Percentiles rank a stretch among this genome's conserved stretches.
Evolutionary conservation across 2,113 vertebrate species (phyloP).

Genomic region (Gorsachius goisagi): DNA sequence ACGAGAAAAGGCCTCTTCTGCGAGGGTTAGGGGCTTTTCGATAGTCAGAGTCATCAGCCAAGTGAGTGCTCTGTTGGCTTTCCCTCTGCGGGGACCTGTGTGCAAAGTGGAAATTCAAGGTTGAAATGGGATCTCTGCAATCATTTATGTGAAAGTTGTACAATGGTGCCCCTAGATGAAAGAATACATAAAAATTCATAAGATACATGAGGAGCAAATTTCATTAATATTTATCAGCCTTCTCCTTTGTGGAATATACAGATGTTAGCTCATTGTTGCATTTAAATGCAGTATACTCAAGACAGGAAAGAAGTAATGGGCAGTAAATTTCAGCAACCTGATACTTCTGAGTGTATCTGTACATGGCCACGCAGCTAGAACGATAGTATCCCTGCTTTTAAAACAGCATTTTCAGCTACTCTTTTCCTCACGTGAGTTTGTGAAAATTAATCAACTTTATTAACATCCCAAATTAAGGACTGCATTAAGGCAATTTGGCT

Average conservation of each 20-base stretch:
- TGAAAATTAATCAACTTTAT: not conserved
- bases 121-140: constrained; percentile 58
- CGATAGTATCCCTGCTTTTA: not conserved
- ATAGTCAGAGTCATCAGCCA: not conserved
- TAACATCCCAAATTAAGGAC: not conserved
- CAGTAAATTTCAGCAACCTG: constrained; percentile 46
- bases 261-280: constrained; percentile 65
- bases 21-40: not conserved
- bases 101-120: constrained; percentile 50
- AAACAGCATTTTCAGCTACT: not conserved
- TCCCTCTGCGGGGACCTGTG: not conserved
- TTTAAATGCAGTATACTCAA: constrained; percentile 59
- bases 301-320: constrained; percentile 47
- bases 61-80: constrained; percentile 18
- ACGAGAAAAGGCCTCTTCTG: not conserved
- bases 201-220: constrained; percentile 56
- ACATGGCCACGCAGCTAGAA: not conserved
- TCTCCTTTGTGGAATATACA: constrained; percentile 63
- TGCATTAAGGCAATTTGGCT: not conserved
- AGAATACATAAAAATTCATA: constrained; percentile 68
- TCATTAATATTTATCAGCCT: constrained; percentile 72
- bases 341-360: constrained; percentile 1
- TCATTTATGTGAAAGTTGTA: constrained; percentile 59
- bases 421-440: not conserved
- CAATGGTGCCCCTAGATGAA: constrained; percentile 56